Percentiles rank a stretch among this genome's conserved stretches.
phyloP scores from a whole-genome alignment of 2,888 invertebrate species.

The Leucophenga maculata region DNA sequence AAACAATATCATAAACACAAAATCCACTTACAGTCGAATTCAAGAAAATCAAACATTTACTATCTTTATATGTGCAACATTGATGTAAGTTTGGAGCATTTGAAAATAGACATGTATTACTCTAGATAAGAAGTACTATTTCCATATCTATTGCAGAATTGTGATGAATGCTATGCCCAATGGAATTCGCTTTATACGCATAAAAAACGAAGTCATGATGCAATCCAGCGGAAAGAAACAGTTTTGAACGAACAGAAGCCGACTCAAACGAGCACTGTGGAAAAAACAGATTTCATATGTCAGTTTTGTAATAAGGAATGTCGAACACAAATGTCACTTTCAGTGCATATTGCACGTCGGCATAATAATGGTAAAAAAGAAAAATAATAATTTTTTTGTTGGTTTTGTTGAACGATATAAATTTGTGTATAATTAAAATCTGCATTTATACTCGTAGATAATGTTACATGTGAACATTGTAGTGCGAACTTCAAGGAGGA shows the following conservation, averaged over 20 bases:
- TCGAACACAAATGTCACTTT: constrained; percentile 66
- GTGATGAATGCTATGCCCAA: constrained; percentile 59
- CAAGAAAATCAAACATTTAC: constrained; percentile 46
- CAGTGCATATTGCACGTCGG: constrained; percentile 68
- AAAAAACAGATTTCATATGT: constrained; percentile 48
- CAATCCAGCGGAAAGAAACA: neutral
- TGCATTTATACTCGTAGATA: constrained; percentile 43
- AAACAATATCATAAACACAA: constrained; percentile 51
- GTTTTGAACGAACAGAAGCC: constrained; percentile 7
- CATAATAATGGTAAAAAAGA: constrained; percentile 67
- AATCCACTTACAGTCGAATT: constrained; percentile 46
- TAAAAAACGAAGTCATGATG: constrained; percentile 53
- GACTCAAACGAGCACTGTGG: neutral
- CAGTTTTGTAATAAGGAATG: constrained; percentile 68
- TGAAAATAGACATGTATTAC: neutral
- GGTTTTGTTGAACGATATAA: neutral
- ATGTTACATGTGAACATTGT: constrained; percentile 57
- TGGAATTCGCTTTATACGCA: constrained; percentile 67
- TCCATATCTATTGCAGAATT: constrained; percentile 49
- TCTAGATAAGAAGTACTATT: neutral
- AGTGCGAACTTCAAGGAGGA: constrained; percentile 54
- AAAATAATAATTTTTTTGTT: constrained; percentile 31
- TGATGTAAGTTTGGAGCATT: constrained; percentile 46
- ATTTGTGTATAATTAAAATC: neutral
- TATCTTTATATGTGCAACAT: constrained; percentile 61